A percentile compares a stretch with the other conserved stretches of the same genome.
Evolutionary conservation across 2,888 invertebrate species (phyloP).

Genomic region (Ophion obscuratus): DNA sequence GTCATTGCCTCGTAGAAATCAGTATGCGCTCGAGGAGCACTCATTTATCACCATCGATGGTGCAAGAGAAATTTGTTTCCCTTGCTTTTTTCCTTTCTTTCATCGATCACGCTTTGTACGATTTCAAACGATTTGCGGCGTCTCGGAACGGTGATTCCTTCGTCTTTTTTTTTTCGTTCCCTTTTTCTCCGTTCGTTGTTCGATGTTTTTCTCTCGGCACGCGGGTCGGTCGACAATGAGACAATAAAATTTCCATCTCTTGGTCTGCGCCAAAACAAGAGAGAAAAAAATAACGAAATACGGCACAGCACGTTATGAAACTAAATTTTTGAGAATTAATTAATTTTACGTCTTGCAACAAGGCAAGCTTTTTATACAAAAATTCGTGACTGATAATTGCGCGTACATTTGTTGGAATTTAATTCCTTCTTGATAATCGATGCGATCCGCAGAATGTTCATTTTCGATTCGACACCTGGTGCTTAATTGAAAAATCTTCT

Average conservation of each 20-base stretch:
- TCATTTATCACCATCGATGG: constrained; percentile 11
- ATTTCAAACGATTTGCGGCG: constrained; percentile 34
- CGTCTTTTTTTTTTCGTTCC: constrained; percentile 16
- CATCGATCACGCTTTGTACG: background rate
- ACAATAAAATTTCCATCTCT: constrained; percentile 7
- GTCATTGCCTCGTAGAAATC: constrained; percentile 64
- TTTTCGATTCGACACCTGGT: background rate
- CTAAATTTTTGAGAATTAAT: background rate
- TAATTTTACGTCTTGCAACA: background rate
- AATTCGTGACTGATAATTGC: too few species aligned
- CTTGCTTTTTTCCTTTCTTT: background rate
- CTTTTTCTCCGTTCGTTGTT: background rate
- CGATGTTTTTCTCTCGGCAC: background rate
- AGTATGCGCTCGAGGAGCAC: constrained; percentile 12
- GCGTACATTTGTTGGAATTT: background rate
- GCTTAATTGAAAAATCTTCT: background rate
- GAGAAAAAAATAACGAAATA: background rate
- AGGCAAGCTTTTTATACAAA: too few species aligned
- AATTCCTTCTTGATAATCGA: background rate
- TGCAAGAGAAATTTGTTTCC: constrained; percentile 23
- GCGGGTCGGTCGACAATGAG: constrained; percentile 9
- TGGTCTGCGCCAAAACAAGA: background rate
- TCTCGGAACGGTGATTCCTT: constrained; percentile 19
- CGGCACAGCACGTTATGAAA: background rate
- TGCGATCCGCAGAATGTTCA: background rate